Conservation (phyloP, 1,140 invertebrate genomes). For the Hyposmocoma kahamanoa region DNA sequence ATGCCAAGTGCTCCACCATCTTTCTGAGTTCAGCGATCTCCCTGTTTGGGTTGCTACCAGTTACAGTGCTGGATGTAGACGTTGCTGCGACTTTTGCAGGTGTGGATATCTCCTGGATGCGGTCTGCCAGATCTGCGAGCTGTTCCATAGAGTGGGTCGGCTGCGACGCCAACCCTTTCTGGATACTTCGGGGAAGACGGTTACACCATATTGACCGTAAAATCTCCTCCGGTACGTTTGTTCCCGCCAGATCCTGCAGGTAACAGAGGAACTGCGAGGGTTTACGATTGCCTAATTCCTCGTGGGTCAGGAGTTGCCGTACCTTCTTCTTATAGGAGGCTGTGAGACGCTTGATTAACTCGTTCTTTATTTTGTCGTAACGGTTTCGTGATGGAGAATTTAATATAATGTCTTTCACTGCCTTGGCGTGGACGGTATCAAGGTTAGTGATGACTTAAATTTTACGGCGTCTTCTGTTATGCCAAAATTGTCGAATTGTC, state of each 20-base stretch:
- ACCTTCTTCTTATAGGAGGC: background rate
- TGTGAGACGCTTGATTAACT: background rate
- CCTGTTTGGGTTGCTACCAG: background rate
- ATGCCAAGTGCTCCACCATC: background rate
- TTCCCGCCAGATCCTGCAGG: background rate
- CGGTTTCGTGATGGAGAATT: background rate
- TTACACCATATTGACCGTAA: background rate
- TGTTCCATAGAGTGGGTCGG: background rate
- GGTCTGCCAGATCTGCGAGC: background rate
- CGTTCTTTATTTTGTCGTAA: background rate
- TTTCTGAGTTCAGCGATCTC: background rate
- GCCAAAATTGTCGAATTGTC: background rate
- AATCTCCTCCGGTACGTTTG: background rate
- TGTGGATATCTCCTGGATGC: background rate
- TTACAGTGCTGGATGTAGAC: background rate
- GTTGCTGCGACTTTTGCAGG: background rate
- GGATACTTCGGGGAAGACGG: background rate
- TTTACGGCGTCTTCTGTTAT: background rate
- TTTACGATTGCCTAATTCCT: background rate
- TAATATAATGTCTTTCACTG: conserved; percentile 1
- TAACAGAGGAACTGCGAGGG: background rate
- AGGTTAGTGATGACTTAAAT: background rate
- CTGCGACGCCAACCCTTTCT: background rate
- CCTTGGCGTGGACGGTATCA: background rate
- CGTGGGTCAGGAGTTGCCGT: background rate